Percentiles rank a stretch among this genome's conserved stretches.
Evolutionary conservation across 2,888 invertebrate species (phyloP).

Genomic region (Sclerodermus sp.): DNA sequence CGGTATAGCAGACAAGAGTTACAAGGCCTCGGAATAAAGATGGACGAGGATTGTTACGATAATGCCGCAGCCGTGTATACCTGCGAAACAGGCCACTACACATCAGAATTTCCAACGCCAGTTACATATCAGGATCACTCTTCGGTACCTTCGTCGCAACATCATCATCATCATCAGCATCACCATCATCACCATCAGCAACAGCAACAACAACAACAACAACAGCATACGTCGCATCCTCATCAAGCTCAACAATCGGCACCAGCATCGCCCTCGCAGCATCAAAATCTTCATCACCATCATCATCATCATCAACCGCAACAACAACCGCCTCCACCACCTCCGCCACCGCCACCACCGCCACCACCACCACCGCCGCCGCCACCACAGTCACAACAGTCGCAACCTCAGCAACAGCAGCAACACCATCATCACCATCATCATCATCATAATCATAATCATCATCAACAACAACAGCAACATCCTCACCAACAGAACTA

Average conservation of each 20-base stretch:
- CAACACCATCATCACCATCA: conserved; percentile 33
- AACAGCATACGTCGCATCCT: conserved; percentile 52
- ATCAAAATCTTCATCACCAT: conserved; percentile 25
- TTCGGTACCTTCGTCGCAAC: conserved; percentile 15
- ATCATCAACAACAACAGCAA: conserved; percentile 14
- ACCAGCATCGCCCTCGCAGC: conserved; percentile 55
- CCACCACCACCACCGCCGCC: conserved; percentile 23
- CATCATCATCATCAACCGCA: conserved; percentile 57
- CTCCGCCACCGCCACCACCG: conserved; percentile 22
- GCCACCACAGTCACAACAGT: conserved; percentile 57
- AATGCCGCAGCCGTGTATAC: conserved; percentile 41
- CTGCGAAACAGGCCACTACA: conserved; percentile 40
- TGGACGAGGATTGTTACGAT: conserved; percentile 85
- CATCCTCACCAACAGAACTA: conserved; percentile 34
- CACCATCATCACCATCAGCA: conserved; percentile 56
- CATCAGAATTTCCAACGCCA: conserved; percentile 38
- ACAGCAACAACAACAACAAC: conserved; percentile 60
- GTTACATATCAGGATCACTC: conserved; percentile 40
- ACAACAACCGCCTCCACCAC: conserved; percentile 44
- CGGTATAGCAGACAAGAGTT: conserved; percentile 68
- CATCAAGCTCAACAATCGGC: conserved; percentile 35
- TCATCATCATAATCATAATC: conserved; percentile 55
- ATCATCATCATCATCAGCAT: conserved; percentile 25
- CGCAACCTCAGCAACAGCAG: conserved; percentile 45
- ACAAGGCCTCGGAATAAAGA: conserved; percentile 72